phyloP scores from a whole-genome alignment of 1,140 invertebrate genomes.

The Heliconius hewitsoni region DNA sequence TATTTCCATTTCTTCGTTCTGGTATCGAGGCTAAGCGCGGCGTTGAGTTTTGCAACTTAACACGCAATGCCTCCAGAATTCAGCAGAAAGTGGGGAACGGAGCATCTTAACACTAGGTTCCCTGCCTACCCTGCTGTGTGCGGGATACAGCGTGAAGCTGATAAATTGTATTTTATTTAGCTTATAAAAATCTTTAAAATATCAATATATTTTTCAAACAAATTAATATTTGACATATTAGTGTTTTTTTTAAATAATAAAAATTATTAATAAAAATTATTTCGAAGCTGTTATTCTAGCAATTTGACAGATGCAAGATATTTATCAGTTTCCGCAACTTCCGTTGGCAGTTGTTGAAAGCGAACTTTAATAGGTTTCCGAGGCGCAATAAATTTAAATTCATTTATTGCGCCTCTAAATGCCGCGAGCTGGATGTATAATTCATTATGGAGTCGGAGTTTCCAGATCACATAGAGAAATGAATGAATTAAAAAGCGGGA shows the following conservation, averaged over 20 bases:
- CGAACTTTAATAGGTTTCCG: slow-evolving; percentile 55
- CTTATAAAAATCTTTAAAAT: too few relatives aligned
- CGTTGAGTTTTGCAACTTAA: too few relatives aligned
- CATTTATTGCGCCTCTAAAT: slow-evolving; percentile 39
- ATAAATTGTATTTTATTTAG: too few relatives aligned
- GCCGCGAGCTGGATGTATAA: slow-evolving; percentile 26
- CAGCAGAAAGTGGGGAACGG: too few relatives aligned
- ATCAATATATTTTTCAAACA: too few relatives aligned
- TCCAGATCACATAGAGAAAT: slow-evolving; percentile 8
- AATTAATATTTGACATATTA: too few relatives aligned
- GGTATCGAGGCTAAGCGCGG: too few relatives aligned
- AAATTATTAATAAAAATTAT: neutral
- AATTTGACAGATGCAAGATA: slow-evolving; percentile 60
- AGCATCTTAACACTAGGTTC: too few relatives aligned
- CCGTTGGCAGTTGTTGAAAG: slow-evolving; percentile 49
- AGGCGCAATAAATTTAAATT: slow-evolving; percentile 56
- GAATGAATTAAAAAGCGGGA: neutral
- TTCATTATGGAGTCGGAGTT: slow-evolving; percentile 26
- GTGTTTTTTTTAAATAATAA: neutral
- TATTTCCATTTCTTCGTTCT: too few relatives aligned
- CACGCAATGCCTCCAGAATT: too few relatives aligned
- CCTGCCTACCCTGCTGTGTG: too few relatives aligned
- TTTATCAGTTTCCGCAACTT: slow-evolving; percentile 55
- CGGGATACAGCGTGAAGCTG: too few relatives aligned
- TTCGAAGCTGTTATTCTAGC: neutral